phyloP scores from a whole-genome alignment of 1,140 invertebrate genomes.

The Ectropis grisescens region DNA sequence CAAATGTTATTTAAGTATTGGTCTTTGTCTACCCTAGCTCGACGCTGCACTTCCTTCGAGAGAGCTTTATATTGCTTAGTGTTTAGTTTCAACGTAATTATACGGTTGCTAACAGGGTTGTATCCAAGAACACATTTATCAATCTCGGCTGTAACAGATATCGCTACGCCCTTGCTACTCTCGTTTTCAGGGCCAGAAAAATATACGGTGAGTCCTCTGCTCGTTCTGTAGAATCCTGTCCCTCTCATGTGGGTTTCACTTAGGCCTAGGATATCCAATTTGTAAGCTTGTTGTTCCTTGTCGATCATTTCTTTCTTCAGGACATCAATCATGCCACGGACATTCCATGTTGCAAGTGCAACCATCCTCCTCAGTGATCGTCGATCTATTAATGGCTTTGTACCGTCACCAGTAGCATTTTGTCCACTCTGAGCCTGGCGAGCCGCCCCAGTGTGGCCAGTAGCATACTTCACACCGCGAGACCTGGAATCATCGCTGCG shows the following conservation, averaged over 20 bases:
- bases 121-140: too few relatives aligned
- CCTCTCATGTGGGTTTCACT: constrained; percentile 8
- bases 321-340: background rate
- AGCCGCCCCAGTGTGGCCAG: constrained; percentile 6
- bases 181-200: constrained; percentile 6
- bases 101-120: too few relatives aligned
- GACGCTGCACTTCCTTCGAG: too few relatives aligned
- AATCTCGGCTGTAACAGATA: too few relatives aligned
- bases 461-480: constrained; percentile 15
- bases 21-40: too few relatives aligned
- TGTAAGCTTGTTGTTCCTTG: constrained; percentile 4
- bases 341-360: background rate
- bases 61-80: too few relatives aligned
- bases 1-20: too few relatives aligned
- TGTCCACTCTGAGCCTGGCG: too few relatives aligned
- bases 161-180: constrained; percentile 8
- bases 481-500: constrained; percentile 13
- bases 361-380: background rate
- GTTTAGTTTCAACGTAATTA: too few relatives aligned
- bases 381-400: background rate
- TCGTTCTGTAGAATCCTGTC: constrained; percentile 3
- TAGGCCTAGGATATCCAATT: constrained; percentile 3
- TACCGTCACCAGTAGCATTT: constrained; percentile 9
- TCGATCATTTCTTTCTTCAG: constrained; percentile 8
- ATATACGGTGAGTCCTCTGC: constrained; percentile 1